Evolutionary conservation across 2,797 vertebrate species (phyloP).

Genomic region (Thaleichthys pacificus): DNA sequence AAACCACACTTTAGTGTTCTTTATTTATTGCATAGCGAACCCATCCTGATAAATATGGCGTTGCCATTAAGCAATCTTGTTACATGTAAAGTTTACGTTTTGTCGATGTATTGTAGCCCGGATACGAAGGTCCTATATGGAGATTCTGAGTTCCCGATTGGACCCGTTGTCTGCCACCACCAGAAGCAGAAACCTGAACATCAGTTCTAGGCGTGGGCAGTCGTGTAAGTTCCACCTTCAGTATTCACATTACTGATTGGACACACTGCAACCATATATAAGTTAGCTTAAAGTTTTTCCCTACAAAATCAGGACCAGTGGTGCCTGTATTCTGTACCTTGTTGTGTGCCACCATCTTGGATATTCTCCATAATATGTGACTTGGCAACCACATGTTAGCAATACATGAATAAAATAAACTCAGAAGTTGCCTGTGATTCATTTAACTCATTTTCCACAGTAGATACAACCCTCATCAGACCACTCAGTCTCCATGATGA

Average conservation of each 20-base stretch:
- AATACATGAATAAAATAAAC: too few species aligned
- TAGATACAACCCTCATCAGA: constrained; percentile 45
- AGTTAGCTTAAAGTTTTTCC: too few species aligned
- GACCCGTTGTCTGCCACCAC: constrained; percentile 35
- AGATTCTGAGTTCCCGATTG: constrained; percentile 62
- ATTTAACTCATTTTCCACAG: constrained; percentile 42
- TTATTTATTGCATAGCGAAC: too few species aligned
- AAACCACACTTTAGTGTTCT: background rate
- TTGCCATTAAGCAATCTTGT: too few species aligned
- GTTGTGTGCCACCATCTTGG: too few species aligned
- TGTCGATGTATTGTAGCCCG: constrained; percentile 46
- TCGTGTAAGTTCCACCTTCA: constrained; percentile 47
- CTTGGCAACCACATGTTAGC: too few species aligned
- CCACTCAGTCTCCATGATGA: constrained; percentile 40
- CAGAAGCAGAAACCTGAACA: constrained; percentile 27
- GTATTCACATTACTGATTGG: too few species aligned
- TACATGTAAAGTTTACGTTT: background rate
- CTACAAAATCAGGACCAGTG: too few species aligned
- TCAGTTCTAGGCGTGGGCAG: constrained; percentile 27
- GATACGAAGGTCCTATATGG: constrained; percentile 72
- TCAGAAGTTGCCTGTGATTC: background rate
- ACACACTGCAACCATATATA: too few species aligned
- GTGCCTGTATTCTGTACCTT: too few species aligned
- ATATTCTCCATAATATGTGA: too few species aligned
- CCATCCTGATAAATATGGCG: too few species aligned